Conservation (phyloP, 2,113 vertebrate genomes). For the Neodon shergylaensis region DNA sequence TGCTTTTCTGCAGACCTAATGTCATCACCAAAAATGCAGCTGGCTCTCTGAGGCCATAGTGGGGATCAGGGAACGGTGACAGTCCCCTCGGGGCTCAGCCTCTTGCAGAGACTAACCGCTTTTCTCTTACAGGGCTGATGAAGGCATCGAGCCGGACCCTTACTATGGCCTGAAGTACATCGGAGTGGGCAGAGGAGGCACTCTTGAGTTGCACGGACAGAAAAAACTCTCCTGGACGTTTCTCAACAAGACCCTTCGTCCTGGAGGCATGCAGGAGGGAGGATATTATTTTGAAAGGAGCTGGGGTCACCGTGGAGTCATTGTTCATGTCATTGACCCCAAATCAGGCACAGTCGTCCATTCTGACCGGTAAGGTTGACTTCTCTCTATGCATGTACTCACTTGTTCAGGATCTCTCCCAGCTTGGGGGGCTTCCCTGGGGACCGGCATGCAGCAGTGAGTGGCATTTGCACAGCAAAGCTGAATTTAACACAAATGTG, state of each 20-base stretch:
- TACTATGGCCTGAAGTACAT: slow-evolving; percentile 96
- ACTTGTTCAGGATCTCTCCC: rapidly evolving
- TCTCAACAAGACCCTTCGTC: slow-evolving; percentile 93
- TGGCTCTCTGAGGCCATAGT: rapidly evolving
- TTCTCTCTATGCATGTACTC: rapidly evolving
- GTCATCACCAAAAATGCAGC: neutral
- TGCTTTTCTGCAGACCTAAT: rapidly evolving
- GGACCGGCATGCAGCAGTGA: rapidly evolving
- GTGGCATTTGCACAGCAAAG: neutral
- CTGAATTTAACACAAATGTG: neutral
- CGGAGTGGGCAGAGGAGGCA: slow-evolving; percentile 91
- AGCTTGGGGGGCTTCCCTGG: rapidly evolving
- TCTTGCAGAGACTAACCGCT: neutral
- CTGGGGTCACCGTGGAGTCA: slow-evolving; percentile 97
- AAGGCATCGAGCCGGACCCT: slow-evolving; percentile 85
- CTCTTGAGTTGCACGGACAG: slow-evolving; percentile 92
- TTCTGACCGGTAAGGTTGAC: slow-evolving; percentile 89
- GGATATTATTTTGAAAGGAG: slow-evolving; percentile 94
- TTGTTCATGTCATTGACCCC: slow-evolving; percentile 92
- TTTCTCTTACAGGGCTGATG: slow-evolving; percentile 88
- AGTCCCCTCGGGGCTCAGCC: neutral
- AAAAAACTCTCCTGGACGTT: slow-evolving; percentile 97
- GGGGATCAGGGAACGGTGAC: neutral
- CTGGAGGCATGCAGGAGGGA: slow-evolving; percentile 91
- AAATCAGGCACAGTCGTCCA: slow-evolving; percentile 90